Evolutionary conservation across 2,888 invertebrate species (phyloP).

Genomic region (Cephus runcator): DNA sequence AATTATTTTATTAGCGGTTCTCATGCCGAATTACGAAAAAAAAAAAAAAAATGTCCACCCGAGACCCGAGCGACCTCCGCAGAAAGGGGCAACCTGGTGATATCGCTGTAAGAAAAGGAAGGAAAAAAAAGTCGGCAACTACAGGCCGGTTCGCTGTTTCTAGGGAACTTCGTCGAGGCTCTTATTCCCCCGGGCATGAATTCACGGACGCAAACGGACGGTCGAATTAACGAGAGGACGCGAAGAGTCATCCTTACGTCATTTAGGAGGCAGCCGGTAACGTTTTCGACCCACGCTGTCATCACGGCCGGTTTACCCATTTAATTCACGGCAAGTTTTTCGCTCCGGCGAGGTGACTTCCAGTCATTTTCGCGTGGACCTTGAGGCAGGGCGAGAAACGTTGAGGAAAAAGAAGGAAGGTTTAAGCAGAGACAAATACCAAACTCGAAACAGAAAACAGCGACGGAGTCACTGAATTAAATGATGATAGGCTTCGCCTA

Average conservation of each 20-base stretch:
- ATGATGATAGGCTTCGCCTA: conserved; percentile 27
- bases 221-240: not conserved
- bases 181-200: not conserved
- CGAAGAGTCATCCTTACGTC: not conserved
- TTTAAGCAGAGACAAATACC: not conserved
- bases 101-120: not conserved
- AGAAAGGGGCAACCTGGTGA: not conserved
- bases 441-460: not conserved
- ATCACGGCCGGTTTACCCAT: not conserved
- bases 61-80: not conserved
- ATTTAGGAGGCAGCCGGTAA: not conserved
- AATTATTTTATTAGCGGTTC: conserved; percentile 63
- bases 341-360: not conserved
- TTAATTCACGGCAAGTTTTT: not conserved
- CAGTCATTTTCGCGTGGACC: not conserved
- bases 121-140: not conserved
- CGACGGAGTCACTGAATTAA: conserved; percentile 26
- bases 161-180: not conserved
- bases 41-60: not conserved
- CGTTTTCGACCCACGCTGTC: not conserved
- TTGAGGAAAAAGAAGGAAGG: not conserved
- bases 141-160: not conserved
- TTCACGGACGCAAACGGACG: not conserved
- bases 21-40: not conserved
- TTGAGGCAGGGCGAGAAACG: not conserved